Evolutionary conservation across 2,113 vertebrate genomes (phyloP).

Genomic region (Hiodon alosoides): DNA sequence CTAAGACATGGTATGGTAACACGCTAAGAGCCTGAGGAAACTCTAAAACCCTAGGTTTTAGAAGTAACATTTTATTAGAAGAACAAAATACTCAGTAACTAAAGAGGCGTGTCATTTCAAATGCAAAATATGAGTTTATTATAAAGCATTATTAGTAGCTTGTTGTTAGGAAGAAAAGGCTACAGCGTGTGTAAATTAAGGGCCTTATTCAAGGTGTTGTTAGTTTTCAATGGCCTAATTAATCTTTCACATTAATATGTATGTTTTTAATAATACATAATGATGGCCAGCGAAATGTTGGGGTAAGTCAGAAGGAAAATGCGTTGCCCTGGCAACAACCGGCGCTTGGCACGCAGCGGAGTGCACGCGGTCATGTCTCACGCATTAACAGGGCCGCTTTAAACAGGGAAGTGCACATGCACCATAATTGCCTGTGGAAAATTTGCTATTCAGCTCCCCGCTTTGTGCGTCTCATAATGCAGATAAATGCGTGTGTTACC

Average conservation of each 20-base stretch:
- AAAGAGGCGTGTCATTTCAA: constrained; percentile 5
- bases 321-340: constrained; percentile 86
- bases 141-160: constrained; percentile 33
- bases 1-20: too few relatives aligned
- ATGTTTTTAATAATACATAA: constrained; percentile 98
- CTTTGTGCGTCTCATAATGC: constrained; percentile 90
- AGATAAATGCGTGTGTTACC: constrained; percentile 90
- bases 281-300: constrained; percentile 88
- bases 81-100: constrained; percentile 2
- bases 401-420: constrained; percentile 68
- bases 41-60: too few relatives aligned
- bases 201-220: constrained; percentile 53
- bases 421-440: constrained; percentile 90
- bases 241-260: constrained; percentile 84
- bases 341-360: constrained; percentile 71
- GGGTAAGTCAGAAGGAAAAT: constrained; percentile 76
- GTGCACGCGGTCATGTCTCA: constrained; percentile 80
- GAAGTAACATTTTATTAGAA: background rate
- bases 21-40: too few relatives aligned
- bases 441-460: constrained; percentile 89
- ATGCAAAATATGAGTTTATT: constrained; percentile 14
- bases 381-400: constrained; percentile 69
- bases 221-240: constrained; percentile 64
- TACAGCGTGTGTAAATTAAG: constrained; percentile 55
- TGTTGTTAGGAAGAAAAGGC: constrained; percentile 4